Conservation (phyloP, 2,888 invertebrate species). For the Ochlodes sylvanus region DNA sequence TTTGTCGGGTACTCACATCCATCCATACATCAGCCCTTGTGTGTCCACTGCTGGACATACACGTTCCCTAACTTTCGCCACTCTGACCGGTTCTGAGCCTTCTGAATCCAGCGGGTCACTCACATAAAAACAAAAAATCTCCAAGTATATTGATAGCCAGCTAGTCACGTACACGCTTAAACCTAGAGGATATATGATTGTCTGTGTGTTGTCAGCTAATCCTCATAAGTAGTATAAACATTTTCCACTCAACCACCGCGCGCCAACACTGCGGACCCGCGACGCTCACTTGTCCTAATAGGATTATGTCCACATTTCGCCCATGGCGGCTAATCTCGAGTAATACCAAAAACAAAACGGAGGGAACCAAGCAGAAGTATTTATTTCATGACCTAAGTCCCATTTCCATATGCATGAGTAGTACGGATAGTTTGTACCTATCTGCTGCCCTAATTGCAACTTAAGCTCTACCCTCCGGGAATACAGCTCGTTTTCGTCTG, state of each 20-base stretch:
- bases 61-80: no score
- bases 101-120: no score
- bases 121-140: no score
- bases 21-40: no score
- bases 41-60: no score
- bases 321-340: constrained; percentile 30
- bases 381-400: constrained; percentile 76
- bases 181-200: no score
- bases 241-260: neutral
- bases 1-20: no score
- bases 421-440: constrained; percentile 21
- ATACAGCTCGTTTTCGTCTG: constrained; percentile 66
- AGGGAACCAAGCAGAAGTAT: constrained; percentile 47
- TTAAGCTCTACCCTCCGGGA: constrained; percentile 57
- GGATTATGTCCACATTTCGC: constrained; percentile 31
- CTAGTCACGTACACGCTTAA: no score
- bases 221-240: constrained; percentile 9
- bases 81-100: no score
- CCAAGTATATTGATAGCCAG: no score
- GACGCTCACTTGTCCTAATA: constrained; percentile 21
- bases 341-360: constrained; percentile 32
- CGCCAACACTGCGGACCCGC: neutral
- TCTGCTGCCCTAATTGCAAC: constrained; percentile 51
- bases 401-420: constrained; percentile 83
- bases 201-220: neutral